Base-by-base conservation (phyloP, 2,888 invertebrate species). In the Smittia sp. region DNA sequence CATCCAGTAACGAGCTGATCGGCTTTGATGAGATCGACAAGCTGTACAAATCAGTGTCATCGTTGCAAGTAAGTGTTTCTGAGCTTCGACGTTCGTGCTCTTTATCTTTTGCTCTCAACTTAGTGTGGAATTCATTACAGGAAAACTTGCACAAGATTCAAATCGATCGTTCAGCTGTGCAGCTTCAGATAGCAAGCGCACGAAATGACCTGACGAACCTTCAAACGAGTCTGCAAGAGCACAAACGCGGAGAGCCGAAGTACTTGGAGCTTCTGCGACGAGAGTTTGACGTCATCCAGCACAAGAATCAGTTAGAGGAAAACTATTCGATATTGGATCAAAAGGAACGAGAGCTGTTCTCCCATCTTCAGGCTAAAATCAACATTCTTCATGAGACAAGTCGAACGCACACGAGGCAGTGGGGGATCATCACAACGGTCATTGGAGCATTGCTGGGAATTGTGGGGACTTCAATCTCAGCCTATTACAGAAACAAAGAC, bases 361-460 rank as follows among this genome's bases (percentile, higher is more conserved):
- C 62, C 7, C 72, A 72, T 58, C 39, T 72, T 32, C 72, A 72
- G 18, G 20, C 62, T 13, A 58, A 39, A 32, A 72, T 72, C 15
- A 72, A 72, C 58, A 72, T 72, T 18, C 39, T 72, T 13, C 72
- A 72, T 39, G 72, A 72, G 13, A 72, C 52, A 20, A 32, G 32
- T 4, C 13, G 39, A 38, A 72, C 72, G 0, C 58, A 72, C 38
- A 72, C 72, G 2, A 25, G 62, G n/a, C 58, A 72, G 39, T 72
- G 72, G 72, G 72, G 72, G 1, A 62, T 72, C 2, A 72, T 72
- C 9, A 25, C 62, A 11, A 62, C 72, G 9, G 32, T 72, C 6
- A 22, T 72, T n/a, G 72, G 72, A 18, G 62, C 72, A 1, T 22
- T 38, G 6, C 62, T 72, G 9, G 72, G 72, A 1, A 39, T 72